Conservation (phyloP, 2,888 invertebrate species). For the Caenorhabditis zanzibari region DNA sequence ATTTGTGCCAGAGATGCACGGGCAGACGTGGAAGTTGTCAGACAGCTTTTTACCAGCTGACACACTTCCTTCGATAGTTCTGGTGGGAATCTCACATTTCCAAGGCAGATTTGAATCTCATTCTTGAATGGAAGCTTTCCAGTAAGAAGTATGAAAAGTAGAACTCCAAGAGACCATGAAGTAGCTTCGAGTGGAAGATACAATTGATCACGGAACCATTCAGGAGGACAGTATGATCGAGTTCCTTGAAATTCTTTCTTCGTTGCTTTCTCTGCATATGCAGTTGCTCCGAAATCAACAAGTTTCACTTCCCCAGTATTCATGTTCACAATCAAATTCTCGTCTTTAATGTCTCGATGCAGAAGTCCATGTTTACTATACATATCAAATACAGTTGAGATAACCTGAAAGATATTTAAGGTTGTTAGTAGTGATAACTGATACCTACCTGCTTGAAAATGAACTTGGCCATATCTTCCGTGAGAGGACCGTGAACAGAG, state of each 20-base stretch:
- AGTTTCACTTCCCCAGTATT: conserved; percentile 79
- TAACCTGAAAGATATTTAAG: conserved; percentile 62
- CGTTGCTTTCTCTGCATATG: conserved; percentile 75
- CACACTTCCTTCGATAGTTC: conserved; percentile 72
- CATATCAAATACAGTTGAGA: conserved; percentile 79
- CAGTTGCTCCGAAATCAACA: conserved; percentile 81
- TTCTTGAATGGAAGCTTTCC: conserved; percentile 78
- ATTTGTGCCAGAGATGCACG: conserved; percentile 66
- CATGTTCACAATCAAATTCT: conserved; percentile 81
- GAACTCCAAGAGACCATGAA: conserved; percentile 94
- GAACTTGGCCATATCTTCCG: conserved; percentile 77
- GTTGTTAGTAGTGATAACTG: not conserved
- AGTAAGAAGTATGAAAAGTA: conserved; percentile 79
- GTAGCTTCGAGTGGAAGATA: conserved; percentile 80
- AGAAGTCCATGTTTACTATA: conserved; percentile 78
- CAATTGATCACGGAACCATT: conserved; percentile 79
- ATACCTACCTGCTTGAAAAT: conserved; percentile 75
- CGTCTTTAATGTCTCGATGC: conserved; percentile 82
- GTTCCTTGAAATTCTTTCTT: conserved; percentile 81
- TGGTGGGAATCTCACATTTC: conserved; percentile 78
- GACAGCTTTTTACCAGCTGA: conserved; percentile 72
- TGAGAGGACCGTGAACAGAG: conserved; percentile 77
- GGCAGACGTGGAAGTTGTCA: conserved; percentile 71
- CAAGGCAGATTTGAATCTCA: conserved; percentile 81
- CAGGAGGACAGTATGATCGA: conserved; percentile 81